These are phyloP conservation scores for Grallaria varia DNA, from an alignment of 2,113 vertebrate species.

Conservation along the genomic window DNA sequence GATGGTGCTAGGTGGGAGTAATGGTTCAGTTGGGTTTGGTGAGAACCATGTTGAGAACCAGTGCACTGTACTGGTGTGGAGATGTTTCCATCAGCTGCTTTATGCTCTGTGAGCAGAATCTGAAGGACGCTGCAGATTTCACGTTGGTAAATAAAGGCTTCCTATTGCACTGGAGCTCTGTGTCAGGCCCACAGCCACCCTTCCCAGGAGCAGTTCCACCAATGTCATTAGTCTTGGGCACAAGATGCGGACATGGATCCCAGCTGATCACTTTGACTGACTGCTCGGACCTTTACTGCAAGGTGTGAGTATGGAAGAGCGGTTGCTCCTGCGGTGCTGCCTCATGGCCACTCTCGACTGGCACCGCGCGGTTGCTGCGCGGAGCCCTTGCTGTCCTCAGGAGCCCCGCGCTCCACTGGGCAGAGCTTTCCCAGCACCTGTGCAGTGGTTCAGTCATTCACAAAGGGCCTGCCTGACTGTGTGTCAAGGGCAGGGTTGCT, in stretches of 20 bases:
- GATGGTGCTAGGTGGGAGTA: neutral
- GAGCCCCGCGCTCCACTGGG: accelerated
- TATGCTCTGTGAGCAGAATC: neutral
- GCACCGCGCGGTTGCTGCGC: accelerated
- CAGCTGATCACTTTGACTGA: neutral
- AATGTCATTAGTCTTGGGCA: neutral
- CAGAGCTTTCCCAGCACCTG: neutral
- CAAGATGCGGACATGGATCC: neutral
- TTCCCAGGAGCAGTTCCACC: neutral
- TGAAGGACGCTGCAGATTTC: neutral
- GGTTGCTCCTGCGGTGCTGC: neutral
- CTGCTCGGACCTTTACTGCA: neutral
- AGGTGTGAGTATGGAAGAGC: accelerated
- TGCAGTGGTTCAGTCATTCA: accelerated
- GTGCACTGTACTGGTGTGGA: accelerated
- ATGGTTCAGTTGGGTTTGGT: neutral
- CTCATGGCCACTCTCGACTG: neutral
- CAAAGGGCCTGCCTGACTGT: neutral
- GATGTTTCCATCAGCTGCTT: neutral
- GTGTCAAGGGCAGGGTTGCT: neutral
- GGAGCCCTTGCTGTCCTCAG: neutral
- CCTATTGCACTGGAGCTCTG: neutral
- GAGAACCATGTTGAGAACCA: neutral
- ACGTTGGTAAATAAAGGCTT: neutral
- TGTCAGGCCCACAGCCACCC: accelerated